Conservation (phyloP, 1,140 invertebrate genomes). For the Drosophila littoralis region DNA sequence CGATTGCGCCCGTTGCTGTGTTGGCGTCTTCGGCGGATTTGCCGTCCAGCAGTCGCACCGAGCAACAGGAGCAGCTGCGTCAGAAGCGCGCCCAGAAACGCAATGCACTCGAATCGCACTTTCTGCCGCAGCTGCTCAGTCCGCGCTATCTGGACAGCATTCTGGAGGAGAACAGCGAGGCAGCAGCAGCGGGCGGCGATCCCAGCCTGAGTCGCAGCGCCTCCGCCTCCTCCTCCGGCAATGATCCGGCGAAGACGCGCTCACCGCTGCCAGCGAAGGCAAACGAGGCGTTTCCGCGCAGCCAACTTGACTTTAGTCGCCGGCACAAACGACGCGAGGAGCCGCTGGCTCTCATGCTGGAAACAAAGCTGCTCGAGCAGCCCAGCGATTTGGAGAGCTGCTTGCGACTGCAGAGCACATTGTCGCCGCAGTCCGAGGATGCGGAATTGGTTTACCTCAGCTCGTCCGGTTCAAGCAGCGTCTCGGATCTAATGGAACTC, state of each 20-base stretch:
- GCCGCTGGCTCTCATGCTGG: slow-evolving; percentile 63
- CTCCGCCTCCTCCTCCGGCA: slow-evolving; percentile 12
- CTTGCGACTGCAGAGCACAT: slow-evolving; percentile 57
- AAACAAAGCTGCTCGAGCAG: slow-evolving; percentile 74
- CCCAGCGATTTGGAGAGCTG: slow-evolving; percentile 67
- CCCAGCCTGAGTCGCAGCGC: slow-evolving; percentile 18
- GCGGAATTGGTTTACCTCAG: slow-evolving; percentile 78
- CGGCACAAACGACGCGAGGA: slow-evolving; percentile 71
- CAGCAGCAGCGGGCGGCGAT: slow-evolving; percentile 67
- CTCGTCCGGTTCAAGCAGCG: slow-evolving; percentile 78
- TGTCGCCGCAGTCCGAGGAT: slow-evolving; percentile 69
- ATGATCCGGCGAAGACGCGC: slow-evolving; percentile 25
- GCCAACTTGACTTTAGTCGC: slow-evolving; percentile 71
- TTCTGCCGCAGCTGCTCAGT: slow-evolving; percentile 85
- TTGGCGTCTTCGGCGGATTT: slow-evolving; percentile 35
- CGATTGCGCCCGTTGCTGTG: slow-evolving; percentile 10
- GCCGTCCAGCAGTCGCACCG: slow-evolving; percentile 56
- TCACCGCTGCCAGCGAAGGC: slow-evolving; percentile 36
- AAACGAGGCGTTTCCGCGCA: slow-evolving; percentile 70
- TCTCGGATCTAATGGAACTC: slow-evolving; percentile 76
- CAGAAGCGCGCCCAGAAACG: slow-evolving; percentile 85
- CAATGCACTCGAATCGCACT: slow-evolving; percentile 85
- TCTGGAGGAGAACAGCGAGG: slow-evolving; percentile 87
- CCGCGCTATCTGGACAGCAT: slow-evolving; percentile 87
- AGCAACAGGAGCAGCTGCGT: slow-evolving; percentile 72